phyloP scores from a whole-genome alignment of 2,888 invertebrate genomes.

The Philopedon plagiatum region DNA sequence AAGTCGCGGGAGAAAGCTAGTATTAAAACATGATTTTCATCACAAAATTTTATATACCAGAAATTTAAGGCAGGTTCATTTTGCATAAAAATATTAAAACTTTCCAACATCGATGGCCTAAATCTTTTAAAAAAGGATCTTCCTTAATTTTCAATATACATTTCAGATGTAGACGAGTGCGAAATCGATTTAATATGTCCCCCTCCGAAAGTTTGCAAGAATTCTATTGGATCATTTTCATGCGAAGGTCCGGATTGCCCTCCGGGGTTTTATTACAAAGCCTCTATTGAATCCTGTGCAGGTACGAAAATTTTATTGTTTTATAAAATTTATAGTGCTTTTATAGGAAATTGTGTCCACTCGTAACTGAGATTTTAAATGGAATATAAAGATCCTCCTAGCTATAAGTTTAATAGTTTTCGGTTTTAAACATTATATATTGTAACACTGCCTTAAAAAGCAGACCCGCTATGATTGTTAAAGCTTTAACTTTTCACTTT shows the following conservation, averaged over 20 bases:
- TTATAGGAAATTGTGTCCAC: background rate
- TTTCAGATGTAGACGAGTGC: slow-evolving; percentile 67
- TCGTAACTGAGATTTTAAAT: too few relatives aligned
- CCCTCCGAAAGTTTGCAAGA: slow-evolving; percentile 64
- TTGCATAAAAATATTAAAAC: background rate
- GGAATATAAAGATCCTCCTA: background rate
- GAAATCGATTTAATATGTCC: slow-evolving; percentile 63
- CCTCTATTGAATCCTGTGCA: slow-evolving; percentile 63
- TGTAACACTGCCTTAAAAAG: too few relatives aligned
- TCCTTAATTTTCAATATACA: background rate
- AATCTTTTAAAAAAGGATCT: background rate
- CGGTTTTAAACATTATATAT: too few relatives aligned
- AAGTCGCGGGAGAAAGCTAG: too few relatives aligned
- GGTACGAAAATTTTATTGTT: slow-evolving; percentile 55
- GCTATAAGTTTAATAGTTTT: background rate
- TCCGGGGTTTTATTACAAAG: slow-evolving; percentile 65
- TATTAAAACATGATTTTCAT: too few relatives aligned
- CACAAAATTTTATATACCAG: too few relatives aligned
- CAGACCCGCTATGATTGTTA: too few relatives aligned
- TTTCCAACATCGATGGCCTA: background rate
- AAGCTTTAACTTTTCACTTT: too few relatives aligned
- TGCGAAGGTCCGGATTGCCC: slow-evolving; percentile 65
- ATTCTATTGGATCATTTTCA: slow-evolving; percentile 66
- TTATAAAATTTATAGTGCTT: background rate
- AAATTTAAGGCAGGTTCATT: too few relatives aligned